phyloP scores from a whole-genome alignment of 1,140 invertebrate species.

The Drosophila navojoa region DNA sequence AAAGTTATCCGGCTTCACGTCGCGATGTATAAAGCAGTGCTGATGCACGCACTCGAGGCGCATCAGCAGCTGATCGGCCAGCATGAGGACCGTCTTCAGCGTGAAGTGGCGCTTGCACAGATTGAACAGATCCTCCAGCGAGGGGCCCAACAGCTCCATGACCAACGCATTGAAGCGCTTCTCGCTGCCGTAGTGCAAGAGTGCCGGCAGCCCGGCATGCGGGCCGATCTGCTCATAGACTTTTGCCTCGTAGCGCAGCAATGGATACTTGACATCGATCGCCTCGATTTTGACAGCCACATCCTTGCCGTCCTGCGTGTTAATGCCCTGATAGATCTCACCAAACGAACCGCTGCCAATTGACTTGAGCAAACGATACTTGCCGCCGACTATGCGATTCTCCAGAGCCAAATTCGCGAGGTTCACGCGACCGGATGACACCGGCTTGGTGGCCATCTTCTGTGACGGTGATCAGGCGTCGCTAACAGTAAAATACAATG shows the following conservation, averaged over 20 bases:
- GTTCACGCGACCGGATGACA: neutral
- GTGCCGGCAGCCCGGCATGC: conserved; percentile 94
- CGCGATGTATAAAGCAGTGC: conserved; percentile 98
- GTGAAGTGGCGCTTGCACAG: conserved; percentile 98
- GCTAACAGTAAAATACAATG: neutral
- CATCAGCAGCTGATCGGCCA: conserved; percentile 98
- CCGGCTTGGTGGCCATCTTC: neutral
- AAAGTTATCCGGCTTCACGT: conserved; percentile 99
- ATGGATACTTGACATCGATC: conserved; percentile 98
- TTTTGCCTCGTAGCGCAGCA: conserved; percentile 99
- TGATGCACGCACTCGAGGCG: conserved; percentile 98
- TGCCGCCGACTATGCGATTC: conserved; percentile 90
- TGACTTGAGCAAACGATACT: conserved; percentile 97
- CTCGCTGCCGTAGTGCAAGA: conserved; percentile 98
- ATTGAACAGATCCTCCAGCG: conserved; percentile 99
- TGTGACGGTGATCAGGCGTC: neutral
- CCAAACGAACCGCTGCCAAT: conserved; percentile 99
- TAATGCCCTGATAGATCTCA: conserved; percentile 98
- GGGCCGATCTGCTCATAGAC: conserved; percentile 98
- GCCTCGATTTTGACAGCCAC: conserved; percentile 99
- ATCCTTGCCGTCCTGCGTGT: conserved; percentile 97
- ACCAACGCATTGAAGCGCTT: conserved; percentile 99
- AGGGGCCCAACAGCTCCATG: conserved; percentile 98
- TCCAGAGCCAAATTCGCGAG: conserved; percentile 46
- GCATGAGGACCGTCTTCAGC: conserved; percentile 97